Evolutionary conservation across 2,113 vertebrate species (phyloP).

Genomic region (Neodon shergylaensis): DNA sequence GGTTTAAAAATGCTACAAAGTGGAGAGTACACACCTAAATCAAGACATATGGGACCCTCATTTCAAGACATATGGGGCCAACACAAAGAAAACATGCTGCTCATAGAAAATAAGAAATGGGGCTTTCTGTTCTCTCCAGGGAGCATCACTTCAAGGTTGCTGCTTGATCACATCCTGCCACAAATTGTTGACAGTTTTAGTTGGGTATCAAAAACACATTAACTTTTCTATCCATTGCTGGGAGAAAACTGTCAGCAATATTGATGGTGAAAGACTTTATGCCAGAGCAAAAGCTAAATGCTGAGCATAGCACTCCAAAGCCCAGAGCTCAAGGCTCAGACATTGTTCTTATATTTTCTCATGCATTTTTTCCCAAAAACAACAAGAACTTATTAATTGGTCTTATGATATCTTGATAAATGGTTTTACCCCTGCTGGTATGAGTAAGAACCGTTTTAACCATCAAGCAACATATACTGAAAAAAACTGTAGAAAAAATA

Average conservation of each 20-base stretch:
- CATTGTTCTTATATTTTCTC: background rate
- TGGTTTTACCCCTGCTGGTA: background rate
- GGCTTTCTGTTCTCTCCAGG: background rate
- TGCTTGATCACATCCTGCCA: background rate
- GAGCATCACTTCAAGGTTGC: constrained; percentile 12
- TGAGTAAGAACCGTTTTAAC: background rate
- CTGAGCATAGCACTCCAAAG: background rate
- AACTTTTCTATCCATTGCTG: background rate
- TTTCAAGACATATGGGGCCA: background rate
- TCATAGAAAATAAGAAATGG: background rate
- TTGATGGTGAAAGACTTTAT: constrained; percentile 43
- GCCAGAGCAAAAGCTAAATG: constrained; percentile 23
- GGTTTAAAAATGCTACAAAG: background rate
- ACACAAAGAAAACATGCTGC: background rate
- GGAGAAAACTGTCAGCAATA: constrained; percentile 32
- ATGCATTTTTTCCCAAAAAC: background rate
- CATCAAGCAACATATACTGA: background rate
- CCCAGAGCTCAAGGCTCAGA: background rate
- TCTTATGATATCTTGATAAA: background rate
- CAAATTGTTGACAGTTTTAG: constrained; percentile 27
- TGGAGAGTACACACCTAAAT: background rate
- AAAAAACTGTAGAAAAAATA: background rate
- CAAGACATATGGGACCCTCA: background rate
- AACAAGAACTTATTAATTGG: background rate
- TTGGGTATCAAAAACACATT: constrained; percentile 26